These are phyloP conservation scores for Mobula hypostoma DNA, from an alignment of 2,113 vertebrate genomes.

Conservation along the genomic window DNA sequence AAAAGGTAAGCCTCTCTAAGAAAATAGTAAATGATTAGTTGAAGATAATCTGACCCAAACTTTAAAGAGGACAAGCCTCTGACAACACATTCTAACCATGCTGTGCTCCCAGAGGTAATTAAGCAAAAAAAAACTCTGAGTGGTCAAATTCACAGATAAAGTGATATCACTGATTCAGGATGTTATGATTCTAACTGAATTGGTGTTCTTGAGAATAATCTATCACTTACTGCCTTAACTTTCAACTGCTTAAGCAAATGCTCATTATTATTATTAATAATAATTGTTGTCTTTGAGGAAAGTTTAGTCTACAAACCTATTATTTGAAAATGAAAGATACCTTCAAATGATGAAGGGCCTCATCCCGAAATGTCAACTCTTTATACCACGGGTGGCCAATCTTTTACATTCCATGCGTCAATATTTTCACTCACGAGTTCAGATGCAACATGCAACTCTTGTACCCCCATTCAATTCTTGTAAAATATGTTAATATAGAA, in stretches of 20 bases:
- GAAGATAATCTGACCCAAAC: background rate
- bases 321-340: background rate
- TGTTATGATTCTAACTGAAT: background rate
- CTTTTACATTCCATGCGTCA: no score
- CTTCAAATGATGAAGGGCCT: no score
- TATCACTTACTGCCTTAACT: background rate
- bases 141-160: conserved; percentile 8
- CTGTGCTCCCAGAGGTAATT: background rate
- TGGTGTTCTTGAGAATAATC: conserved; percentile 9
- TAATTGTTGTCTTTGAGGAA: background rate
- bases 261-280: background rate
- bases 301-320: no score
- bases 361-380: no score
- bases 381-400: no score
- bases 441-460: no score
- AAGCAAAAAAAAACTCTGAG: background rate
- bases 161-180: background rate
- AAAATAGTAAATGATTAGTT: background rate
- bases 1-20: background rate
- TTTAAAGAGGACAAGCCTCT: conserved; percentile 14
- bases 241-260: background rate
- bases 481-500: no score
- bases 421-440: no score
- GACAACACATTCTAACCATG: background rate
- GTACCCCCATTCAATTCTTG: no score